Evolutionary conservation across 2,113 vertebrate genomes (phyloP).

Genomic region (Pedionomus torquatus): DNA sequence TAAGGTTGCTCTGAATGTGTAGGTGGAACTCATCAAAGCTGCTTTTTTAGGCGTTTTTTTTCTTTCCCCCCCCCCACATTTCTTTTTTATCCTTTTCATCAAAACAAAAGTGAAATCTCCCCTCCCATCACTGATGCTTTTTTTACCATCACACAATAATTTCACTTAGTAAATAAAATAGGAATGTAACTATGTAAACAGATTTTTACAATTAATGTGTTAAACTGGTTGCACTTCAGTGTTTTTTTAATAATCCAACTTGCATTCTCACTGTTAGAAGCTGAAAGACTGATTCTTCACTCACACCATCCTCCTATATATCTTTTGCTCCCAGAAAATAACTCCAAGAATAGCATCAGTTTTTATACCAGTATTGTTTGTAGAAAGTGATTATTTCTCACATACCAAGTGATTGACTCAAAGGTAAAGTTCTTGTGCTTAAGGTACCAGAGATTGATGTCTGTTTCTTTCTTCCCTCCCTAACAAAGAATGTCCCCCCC

Average conservation of each 20-base stretch:
- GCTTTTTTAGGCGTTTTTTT: not conserved
- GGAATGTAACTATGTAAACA: not conserved
- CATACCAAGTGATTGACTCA: conserved; percentile 24
- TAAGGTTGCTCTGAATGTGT: not conserved
- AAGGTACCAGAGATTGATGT: not conserved
- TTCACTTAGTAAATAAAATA: not conserved
- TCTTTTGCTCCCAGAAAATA: not conserved
- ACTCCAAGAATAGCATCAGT: not conserved
- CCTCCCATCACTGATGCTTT: not conserved
- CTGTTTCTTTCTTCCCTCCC: not conserved
- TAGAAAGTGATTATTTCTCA: conserved; percentile 32
- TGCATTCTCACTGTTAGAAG: not conserved
- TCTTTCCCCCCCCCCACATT: not conserved
- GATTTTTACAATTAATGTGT: not conserved
- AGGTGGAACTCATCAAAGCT: not conserved
- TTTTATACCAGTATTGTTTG: conserved; percentile 12
- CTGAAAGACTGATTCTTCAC: not conserved
- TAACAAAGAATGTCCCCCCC: not conserved
- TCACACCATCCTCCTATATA: not conserved
- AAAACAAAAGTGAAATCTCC: not conserved
- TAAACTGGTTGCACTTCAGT: not conserved
- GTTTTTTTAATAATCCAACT: not conserved
- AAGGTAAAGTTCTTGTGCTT: conserved; percentile 12
- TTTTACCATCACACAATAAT: not conserved
- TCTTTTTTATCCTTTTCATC: not conserved